Base-by-base conservation (phyloP, 2,888 invertebrate genomes). In the Odontothrips loti region DNA sequence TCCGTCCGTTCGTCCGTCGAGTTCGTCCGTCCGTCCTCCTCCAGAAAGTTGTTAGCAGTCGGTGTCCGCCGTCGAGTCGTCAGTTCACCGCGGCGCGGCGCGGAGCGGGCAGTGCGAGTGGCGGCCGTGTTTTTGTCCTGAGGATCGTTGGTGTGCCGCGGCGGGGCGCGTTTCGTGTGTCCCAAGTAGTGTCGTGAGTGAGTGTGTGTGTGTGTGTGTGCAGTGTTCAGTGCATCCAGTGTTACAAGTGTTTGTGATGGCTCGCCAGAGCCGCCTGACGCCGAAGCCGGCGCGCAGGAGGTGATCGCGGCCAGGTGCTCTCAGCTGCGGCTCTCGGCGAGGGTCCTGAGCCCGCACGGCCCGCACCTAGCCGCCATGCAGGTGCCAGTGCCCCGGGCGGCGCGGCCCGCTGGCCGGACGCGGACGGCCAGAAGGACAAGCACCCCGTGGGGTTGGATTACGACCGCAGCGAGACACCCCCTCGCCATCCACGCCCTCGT, bases 391-490 rank as follows among this genome's bases (percentile, higher is more conserved):
- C 20, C 58, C 58, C 17, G n/a, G 58, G 58, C 58, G 17, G 11
- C 15, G 27, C 68, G 12, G 27, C 68, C 12, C 68, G 68, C 1
- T 15, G 68, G 23, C 68, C 9, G 27, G 12, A 27, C 23, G 68
- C 68, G 3, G 27, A 8, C 27, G 68, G 9, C 58, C 15, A 75
- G 68, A 75, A 75, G 68, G 23, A 75, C 23, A 75, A 11, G 23
- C 68, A 43, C 3, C 34, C 34, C 34, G 34, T 27, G 68, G 68
- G 68, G 68, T 75, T 75, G 68, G 68, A 75, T 75, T 75, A 75
- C 23, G 23, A 75, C 58, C 58, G 20, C 27, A 27, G 68, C 68
- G 68, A 75, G 68, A 75, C 68, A 75, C 68, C 68, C 68, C 68
- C 68, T 75, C 68, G 68, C 27, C 68, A 12, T 75, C 68, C 9